These are phyloP conservation scores for Azemiops feae DNA, from an alignment of 2,113 vertebrate genomes.

Conservation along the genomic window DNA sequence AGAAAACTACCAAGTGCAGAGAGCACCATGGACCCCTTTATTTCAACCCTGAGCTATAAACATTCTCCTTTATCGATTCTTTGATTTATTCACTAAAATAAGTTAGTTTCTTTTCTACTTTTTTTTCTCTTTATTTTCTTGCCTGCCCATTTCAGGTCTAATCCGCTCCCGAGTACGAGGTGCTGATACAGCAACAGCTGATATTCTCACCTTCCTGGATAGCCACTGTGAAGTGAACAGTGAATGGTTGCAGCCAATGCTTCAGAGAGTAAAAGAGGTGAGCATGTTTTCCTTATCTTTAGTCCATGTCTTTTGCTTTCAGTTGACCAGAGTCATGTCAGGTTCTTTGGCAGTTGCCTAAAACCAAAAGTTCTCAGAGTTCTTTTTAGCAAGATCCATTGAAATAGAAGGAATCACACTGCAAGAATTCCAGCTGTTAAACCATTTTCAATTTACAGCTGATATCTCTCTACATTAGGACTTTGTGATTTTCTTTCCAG, in stretches of 20 bases:
- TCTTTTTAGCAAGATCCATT: neutral
- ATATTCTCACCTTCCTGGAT: constrained; percentile 93
- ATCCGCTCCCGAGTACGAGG: constrained; percentile 95
- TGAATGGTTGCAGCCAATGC: constrained; percentile 96
- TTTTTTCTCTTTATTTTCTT: neutral
- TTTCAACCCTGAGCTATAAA: neutral
- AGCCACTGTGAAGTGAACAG: constrained; percentile 97
- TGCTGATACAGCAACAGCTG: constrained; percentile 82
- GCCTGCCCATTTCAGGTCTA: constrained; percentile 73
- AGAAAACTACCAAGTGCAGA: neutral
- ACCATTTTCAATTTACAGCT: neutral
- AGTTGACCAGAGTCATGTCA: neutral
- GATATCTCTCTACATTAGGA: neutral
- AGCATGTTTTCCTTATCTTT: neutral
- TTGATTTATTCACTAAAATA: neutral
- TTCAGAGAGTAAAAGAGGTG: constrained; percentile 96
- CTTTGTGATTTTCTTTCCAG: neutral
- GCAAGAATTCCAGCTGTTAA: neutral
- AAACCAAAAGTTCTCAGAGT: neutral
- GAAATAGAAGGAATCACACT: neutral
- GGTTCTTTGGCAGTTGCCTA: neutral
- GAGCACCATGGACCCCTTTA: neutral
- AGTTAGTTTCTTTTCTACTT: neutral
- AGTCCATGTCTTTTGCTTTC: neutral
- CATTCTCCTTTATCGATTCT: neutral